Evolutionary conservation across 1,140 invertebrate genomes (phyloP).

Genomic region (Himalopsyche phryganea): DNA sequence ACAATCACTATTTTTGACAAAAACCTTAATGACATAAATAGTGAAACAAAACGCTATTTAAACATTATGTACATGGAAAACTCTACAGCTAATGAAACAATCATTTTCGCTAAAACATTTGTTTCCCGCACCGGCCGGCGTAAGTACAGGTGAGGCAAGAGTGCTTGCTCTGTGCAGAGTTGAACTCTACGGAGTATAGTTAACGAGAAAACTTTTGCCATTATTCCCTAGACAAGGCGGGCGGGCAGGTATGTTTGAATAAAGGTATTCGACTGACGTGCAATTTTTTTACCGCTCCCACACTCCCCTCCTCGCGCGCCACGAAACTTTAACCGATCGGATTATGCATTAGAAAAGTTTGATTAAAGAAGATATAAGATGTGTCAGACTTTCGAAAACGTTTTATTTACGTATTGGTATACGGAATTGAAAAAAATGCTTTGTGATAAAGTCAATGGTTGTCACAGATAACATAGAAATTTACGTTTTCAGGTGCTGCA

Average conservation of each 20-base stretch:
- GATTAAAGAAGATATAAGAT: slow-evolving; percentile 20
- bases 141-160: neutral
- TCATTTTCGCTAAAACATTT: slow-evolving; percentile 13
- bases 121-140: neutral
- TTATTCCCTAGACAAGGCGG: slow-evolving; percentile 15
- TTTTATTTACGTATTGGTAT: no score
- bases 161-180: neutral
- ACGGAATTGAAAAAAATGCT: no score
- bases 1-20: neutral
- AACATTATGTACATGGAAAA: neutral
- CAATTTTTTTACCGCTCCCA: slow-evolving; percentile 7
- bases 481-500: no score
- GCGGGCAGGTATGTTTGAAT: slow-evolving; percentile 18
- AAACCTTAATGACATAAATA: slow-evolving; percentile 1
- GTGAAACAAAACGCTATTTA: neutral
- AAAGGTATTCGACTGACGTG: slow-evolving; percentile 23
- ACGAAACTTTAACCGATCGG: slow-evolving; percentile 16
- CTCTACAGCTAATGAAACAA: slow-evolving; percentile 9
- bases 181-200: slow-evolving; percentile 8
- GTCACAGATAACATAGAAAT: no score
- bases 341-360: slow-evolving; percentile 33
- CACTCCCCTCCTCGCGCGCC: neutral
- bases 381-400: no score
- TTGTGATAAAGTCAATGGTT: no score
- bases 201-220: slow-evolving; percentile 30